Conservation (phyloP, 2,113 vertebrate genomes). For the Lagopus muta region DNA sequence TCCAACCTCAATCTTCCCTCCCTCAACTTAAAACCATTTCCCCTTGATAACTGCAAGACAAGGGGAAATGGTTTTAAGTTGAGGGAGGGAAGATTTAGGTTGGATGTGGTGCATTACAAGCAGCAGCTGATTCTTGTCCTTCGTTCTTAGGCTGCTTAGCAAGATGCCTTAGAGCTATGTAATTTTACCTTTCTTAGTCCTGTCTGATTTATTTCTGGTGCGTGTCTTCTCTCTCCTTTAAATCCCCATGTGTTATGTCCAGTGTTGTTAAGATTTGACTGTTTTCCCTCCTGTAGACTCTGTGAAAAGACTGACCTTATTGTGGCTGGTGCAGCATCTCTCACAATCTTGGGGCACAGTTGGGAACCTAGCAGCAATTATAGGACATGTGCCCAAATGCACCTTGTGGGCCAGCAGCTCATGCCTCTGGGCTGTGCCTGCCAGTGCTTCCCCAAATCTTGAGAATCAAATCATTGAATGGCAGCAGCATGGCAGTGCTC, state of each 20-base stretch:
- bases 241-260: neutral
- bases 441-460: neutral
- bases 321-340: neutral
- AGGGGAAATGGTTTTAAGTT: too few relatives aligned
- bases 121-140: neutral
- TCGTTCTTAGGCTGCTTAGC: neutral
- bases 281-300: neutral
- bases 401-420: neutral
- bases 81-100: too few relatives aligned
- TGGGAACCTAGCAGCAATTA: neutral
- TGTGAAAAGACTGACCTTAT: neutral
- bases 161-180: neutral
- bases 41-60: too few relatives aligned
- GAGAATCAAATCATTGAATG: neutral
- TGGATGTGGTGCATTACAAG: neutral
- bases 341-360: neutral
- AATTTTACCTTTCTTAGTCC: neutral
- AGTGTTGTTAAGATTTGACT: neutral
- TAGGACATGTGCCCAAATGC: rapidly evolving
- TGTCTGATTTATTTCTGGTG: neutral
- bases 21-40: too few relatives aligned
- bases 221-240: neutral
- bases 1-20: too few relatives aligned
- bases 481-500: neutral
- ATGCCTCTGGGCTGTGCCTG: neutral